A percentile compares a stretch with the other conserved stretches of the same genome.
Evolutionary conservation across 2,113 vertebrate genomes (phyloP).

Genomic region (Mesocricetus auratus): DNA sequence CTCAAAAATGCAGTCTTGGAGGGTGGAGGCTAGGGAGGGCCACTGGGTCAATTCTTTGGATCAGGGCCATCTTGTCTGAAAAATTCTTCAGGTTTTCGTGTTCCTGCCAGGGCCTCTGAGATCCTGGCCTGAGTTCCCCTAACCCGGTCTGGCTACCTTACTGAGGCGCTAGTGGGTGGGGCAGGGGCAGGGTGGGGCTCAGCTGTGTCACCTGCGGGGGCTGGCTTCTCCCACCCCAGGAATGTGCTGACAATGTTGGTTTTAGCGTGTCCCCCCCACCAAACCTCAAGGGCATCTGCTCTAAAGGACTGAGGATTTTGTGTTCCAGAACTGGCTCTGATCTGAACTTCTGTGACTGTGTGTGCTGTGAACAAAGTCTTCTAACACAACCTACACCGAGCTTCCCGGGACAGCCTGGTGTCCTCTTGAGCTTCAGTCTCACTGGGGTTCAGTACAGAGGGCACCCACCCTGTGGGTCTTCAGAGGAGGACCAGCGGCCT

Average conservation of each 20-base stretch:
- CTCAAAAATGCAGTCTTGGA: constrained; percentile 25
- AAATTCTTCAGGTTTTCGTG: background rate
- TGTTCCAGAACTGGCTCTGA: accelerated
- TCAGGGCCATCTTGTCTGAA: background rate
- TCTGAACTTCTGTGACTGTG: accelerated
- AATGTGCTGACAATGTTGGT: constrained; percentile 79
- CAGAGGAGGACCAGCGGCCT: background rate
- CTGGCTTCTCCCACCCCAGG: constrained; percentile 62
- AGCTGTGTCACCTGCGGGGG: constrained; percentile 80
- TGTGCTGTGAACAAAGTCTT: accelerated
- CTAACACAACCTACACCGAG: accelerated
- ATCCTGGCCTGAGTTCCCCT: background rate
- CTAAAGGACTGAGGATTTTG: background rate
- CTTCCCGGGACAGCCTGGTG: background rate
- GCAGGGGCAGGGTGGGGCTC: constrained; percentile 65
- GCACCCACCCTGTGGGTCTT: background rate
- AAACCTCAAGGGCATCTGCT: background rate
- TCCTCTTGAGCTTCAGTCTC: background rate
- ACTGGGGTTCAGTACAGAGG: background rate
- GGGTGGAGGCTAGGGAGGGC: background rate
- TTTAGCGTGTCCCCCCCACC: constrained; percentile 56
- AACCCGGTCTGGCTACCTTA: constrained; percentile 68
- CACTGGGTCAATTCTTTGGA: constrained; percentile 46
- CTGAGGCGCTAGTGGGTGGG: constrained; percentile 61
- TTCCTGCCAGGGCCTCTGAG: background rate